Evolutionary conservation across 2,797 vertebrate species (phyloP), one percentile per base, ranked within the genome.

Genomic region (Typhlichthys subterraneus): DNA sequence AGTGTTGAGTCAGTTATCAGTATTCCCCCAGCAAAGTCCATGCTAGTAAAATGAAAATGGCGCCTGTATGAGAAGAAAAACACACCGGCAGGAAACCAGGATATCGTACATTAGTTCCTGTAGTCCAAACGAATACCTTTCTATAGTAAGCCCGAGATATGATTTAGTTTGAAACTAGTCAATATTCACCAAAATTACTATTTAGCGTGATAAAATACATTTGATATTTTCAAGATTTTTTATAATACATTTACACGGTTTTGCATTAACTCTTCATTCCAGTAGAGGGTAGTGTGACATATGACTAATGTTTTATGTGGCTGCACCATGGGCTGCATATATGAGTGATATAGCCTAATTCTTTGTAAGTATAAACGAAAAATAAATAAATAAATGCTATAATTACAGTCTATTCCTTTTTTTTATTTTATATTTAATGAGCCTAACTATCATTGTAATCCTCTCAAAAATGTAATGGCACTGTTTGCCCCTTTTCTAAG

Each of bases 31-130:
- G 33, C 33, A 38, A 38, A 8, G 5, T 38, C 33, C 33, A 38
- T 38, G 33, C 33, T 38, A 8, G 5, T 38, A 23, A 46, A 5
- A 29, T 38, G 17, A 46, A 5, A 29, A 42, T 2, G 2, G 61
- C 5, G n/a, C 46, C 7, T 10, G 81, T 72, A 84, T 0, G 1
- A 52, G 82, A 45, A 57, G 15, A 83, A 72, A 78, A 87, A 76
- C 53, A 73, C 1, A 73, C 88, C 88, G 87, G 19, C 0, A 0
- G 6, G 84, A 15, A 89, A 89, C 85, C 4, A 31, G 1, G 46
- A n/a, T 12, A 1, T 0, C 2, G 0, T 55, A 75, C 1, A 45
- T 13, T 29, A 2, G 86, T 88, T 90, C 87, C 89, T 12, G 46
- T 48, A 10, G 9, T 4, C 46, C 2, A 12, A n/a, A n/a, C 12